Base-by-base conservation (phyloP, 2,888 invertebrate genomes). In the Heliconius cydno region DNA sequence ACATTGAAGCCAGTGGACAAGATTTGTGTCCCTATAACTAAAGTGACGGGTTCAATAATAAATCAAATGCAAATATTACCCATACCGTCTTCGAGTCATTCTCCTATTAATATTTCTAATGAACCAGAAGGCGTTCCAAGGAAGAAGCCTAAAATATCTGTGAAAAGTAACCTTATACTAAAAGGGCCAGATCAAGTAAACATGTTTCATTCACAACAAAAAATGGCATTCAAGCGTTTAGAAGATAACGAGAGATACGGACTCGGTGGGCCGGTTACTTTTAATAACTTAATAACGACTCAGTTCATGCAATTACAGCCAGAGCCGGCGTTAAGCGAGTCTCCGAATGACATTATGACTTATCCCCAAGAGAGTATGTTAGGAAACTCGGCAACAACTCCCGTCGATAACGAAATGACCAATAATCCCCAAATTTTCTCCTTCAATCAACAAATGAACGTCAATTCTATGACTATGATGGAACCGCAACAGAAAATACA, bases 81-180 rank as follows among this genome's bases (percentile, higher is more conserved):
- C 0, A 93, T 94, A 0, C 93, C 92, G 0, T 92, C 92, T 0
- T 91, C 89, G 0, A 92, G 94, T 78, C 93, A 92, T 82, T 94
- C 94, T 3, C 94, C 94, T 2, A 88, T 94, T 1, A 91, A 90
- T 78, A 88, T 90, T 57, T 84, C 86, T 0, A 85, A 87, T 22
- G 94, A 94, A 57, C 82, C 81, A 3, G 94, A 95, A 57, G 91
- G 92, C 2, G 87, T 85, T 65, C 94, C 94, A 0, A 88, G 95
- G 46, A 95, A 95, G 83, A 95, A 95, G 79, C 93, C 95, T 0
- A 95, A 95, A 84, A 95, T 95, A 89, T 95, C 95, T 1, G 95
- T 95, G 0, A 95, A 95, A 86, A 95, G 95, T 83, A 95, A 95
- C 84, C 85, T 95, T 65, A 94, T 95, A 82, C 85, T 95, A 5